Percentiles rank a stretch among this genome's conserved stretches.
Evolutionary conservation across 2,888 invertebrate species (phyloP).

Genomic region (Drosophila tripunctata): DNA sequence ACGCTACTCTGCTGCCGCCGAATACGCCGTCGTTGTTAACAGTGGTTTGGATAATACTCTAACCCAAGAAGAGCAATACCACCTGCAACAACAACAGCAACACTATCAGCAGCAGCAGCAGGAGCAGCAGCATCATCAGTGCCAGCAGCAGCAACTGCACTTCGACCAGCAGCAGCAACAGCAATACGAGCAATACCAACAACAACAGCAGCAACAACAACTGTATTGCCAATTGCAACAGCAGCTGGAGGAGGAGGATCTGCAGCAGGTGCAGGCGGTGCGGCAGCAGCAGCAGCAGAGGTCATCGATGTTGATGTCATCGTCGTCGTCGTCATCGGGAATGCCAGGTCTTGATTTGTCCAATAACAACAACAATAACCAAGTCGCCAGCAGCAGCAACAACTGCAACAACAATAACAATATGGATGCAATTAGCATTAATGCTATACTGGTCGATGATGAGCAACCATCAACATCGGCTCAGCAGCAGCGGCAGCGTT

Average conservation of each 20-base stretch:
- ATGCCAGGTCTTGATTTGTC: slow-evolving; percentile 68
- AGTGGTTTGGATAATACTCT: slow-evolving; percentile 83
- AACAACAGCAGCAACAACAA: slow-evolving; percentile 64
- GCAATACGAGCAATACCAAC: slow-evolving; percentile 56
- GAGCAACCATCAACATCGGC: slow-evolving; percentile 71
- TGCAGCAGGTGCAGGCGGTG: slow-evolving; percentile 54
- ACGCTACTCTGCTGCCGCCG: slow-evolving; percentile 85
- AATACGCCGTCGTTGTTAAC: slow-evolving; percentile 84
- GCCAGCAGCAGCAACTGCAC: slow-evolving; percentile 45
- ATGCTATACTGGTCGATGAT: slow-evolving; percentile 68
- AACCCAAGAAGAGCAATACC: slow-evolving; percentile 83
- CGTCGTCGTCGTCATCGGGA: slow-evolving; percentile 75
- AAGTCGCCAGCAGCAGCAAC: slow-evolving; percentile 29
- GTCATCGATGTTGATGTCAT: slow-evolving; percentile 82
- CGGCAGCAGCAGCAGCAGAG: slow-evolving; percentile 83
- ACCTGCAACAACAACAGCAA: slow-evolving; percentile 73
- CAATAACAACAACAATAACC: slow-evolving; percentile 32
- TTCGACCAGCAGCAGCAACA: slow-evolving; percentile 65
- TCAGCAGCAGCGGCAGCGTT: slow-evolving; percentile 41
- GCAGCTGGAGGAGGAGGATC: slow-evolving; percentile 61
- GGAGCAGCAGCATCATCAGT: slow-evolving; percentile 31
- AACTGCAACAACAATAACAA: slow-evolving; percentile 40
- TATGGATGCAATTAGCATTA: slow-evolving; percentile 70
- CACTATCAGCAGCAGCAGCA: slow-evolving; percentile 52
- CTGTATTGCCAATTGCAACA: slow-evolving; percentile 73